Percentiles rank a stretch among this genome's conserved stretches.
Conservation (phyloP, 2,797 vertebrate genomes). For the Orientallactaga sibirica region DNA sequence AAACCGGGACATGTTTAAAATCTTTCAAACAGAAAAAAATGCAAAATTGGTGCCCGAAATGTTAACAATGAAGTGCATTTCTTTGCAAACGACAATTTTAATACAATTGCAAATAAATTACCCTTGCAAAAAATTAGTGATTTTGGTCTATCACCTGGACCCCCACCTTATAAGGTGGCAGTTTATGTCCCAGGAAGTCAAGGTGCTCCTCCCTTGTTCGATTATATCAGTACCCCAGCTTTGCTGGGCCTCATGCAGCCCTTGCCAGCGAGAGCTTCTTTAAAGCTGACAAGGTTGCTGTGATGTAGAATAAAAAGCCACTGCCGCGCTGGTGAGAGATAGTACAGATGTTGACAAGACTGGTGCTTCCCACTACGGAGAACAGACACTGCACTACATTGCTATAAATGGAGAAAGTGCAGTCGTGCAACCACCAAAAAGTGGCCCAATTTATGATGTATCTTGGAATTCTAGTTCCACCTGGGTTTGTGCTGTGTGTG, state of each 20-base stretch:
- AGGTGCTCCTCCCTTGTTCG: conserved; percentile 96
- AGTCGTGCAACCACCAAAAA: conserved; percentile 94
- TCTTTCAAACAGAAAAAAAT: conserved; percentile 96
- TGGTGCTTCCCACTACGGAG: conserved; percentile 96
- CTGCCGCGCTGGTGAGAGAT: conserved; percentile 94
- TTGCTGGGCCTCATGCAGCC: conserved; percentile 91
- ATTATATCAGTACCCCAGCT: conserved; percentile 96
- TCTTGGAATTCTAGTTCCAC: conserved; percentile 93
- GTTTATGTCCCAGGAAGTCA: conserved; percentile 97
- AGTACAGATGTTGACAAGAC: conserved; percentile 97
- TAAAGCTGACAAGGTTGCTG: conserved; percentile 94
- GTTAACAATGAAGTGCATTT: conserved; percentile 99
- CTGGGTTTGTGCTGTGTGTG: conserved; percentile 97
- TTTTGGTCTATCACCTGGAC: conserved; percentile 94
- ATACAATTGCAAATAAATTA: conserved; percentile 96
- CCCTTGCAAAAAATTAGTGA: conserved; percentile 97
- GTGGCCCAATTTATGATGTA: conserved; percentile 96
- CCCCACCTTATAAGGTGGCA: conserved; percentile 94
- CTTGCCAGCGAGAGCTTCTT: conserved; percentile 99
- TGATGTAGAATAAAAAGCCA: conserved; percentile 97
- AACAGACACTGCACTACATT: conserved; percentile 96
- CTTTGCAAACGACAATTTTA: conserved; percentile 96
- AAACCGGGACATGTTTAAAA: conserved; percentile 92
- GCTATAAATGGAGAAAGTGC: conserved; percentile 93
- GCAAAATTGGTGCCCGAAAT: conserved; percentile 96